Conservation (phyloP, 2,797 vertebrate species). For the Emydoidea blandingii region DNA sequence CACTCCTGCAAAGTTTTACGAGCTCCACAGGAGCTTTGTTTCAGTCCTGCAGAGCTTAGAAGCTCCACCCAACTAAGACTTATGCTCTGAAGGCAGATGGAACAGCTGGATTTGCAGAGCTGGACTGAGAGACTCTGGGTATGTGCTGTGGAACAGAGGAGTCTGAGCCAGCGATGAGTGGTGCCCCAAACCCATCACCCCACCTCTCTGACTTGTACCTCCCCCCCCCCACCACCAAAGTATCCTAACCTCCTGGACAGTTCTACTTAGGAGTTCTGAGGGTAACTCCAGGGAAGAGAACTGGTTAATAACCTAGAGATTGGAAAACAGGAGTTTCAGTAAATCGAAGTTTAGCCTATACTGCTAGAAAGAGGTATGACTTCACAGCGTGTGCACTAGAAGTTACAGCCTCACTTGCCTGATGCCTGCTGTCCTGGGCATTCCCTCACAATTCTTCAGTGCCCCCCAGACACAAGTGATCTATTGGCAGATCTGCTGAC, state of each 20-base stretch:
- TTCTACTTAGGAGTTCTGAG: neutral
- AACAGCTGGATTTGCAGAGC: neutral
- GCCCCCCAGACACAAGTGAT: neutral
- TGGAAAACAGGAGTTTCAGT: neutral
- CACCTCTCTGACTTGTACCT: neutral
- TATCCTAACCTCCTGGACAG: neutral
- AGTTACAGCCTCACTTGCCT: neutral
- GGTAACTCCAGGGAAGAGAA: neutral
- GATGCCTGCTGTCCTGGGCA: neutral
- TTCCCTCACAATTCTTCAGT: fast-evolving
- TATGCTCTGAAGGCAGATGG: no score
- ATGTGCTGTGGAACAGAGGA: neutral
- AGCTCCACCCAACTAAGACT: neutral
- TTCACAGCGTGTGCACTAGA: neutral
- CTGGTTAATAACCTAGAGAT: neutral
- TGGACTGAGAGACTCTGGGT: neutral
- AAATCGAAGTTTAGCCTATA: neutral
- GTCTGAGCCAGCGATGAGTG: neutral
- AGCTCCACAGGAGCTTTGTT: neutral
- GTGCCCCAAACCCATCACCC: neutral
- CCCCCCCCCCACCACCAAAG: neutral
- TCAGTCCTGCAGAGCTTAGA: neutral
- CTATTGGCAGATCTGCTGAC: fast-evolving
- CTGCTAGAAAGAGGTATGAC: neutral
- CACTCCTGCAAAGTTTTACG: neutral